Percentiles rank a stretch among this genome's conserved stretches.
phyloP scores from a whole-genome alignment of 1,140 invertebrate species.

The Drosophila pallidifrons region DNA sequence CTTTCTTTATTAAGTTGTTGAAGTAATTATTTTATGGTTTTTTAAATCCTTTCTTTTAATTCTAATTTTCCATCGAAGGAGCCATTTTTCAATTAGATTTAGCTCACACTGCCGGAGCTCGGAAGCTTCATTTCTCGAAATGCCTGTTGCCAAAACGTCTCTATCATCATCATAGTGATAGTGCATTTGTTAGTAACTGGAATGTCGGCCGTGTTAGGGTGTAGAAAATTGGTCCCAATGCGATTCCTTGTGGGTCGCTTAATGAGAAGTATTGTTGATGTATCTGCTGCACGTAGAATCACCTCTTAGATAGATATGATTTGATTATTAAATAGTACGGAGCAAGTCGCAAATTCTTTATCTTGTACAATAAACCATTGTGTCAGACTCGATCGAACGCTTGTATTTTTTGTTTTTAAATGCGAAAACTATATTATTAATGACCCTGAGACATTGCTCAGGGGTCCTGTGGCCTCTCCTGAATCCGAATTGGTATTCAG shows the following conservation, averaged over 20 bases:
- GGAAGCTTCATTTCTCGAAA: constrained; percentile 18
- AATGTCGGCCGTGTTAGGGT: constrained; percentile 30
- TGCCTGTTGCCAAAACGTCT: constrained; percentile 19
- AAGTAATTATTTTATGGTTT: too few species aligned
- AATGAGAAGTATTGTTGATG: too few species aligned
- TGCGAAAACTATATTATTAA: background rate
- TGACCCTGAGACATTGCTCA: background rate
- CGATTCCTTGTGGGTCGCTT: background rate
- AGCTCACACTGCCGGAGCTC: constrained; percentile 24
- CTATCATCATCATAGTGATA: background rate
- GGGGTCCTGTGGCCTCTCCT: background rate
- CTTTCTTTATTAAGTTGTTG: too few species aligned
- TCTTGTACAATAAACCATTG: constrained; percentile 2
- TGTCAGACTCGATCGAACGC: background rate
- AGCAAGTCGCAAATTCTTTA: background rate
- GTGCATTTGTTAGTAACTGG: background rate
- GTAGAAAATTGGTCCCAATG: constrained; percentile 20
- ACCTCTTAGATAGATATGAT: too few species aligned
- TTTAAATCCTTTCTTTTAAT: too few species aligned
- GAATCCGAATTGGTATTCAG: background rate
- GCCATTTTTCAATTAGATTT: constrained; percentile 29
- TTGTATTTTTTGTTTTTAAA: constrained; percentile 1
- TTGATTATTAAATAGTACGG: background rate
- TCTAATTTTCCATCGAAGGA: constrained; percentile 34
- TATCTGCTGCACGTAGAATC: constrained; percentile 3